Conservation (phyloP, 2,888 invertebrate species). For the Hirtodrosophila cameraria region DNA sequence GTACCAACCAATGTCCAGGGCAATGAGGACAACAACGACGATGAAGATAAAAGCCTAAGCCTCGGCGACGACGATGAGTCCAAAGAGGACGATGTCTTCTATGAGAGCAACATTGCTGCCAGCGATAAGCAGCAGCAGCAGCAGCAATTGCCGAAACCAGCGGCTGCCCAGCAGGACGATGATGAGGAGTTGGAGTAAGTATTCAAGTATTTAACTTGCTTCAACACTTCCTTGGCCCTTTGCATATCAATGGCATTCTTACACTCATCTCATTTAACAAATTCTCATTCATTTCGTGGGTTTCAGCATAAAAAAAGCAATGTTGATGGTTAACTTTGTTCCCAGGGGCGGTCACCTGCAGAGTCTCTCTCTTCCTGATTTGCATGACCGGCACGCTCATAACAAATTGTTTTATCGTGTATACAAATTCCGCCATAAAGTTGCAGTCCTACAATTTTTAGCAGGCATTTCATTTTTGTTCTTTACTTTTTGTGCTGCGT, state of each 20-base stretch:
- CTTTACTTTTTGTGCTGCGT: conserved; percentile 25
- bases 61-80: conserved; percentile 78
- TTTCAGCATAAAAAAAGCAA: conserved; percentile 11
- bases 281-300: conserved; percentile 38
- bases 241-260: conserved; percentile 60
- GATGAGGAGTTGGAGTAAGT: conserved; percentile 86
- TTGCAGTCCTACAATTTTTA: conserved; percentile 57
- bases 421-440: conserved; percentile 71
- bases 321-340: conserved; percentile 21
- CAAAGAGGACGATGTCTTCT: conserved; percentile 89
- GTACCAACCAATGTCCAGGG: conserved; percentile 83
- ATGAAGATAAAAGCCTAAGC: conserved; percentile 86
- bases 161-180: conserved; percentile 83
- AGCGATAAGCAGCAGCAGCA: conserved; percentile 62
- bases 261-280: conserved; percentile 74
- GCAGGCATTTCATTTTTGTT: conserved; percentile 55
- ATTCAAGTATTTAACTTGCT: conserved; percentile 17
- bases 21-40: conserved; percentile 73
- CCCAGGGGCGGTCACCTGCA: conserved; percentile 21
- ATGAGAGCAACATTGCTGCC: conserved; percentile 89
- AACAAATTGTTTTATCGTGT: conserved; percentile 77
- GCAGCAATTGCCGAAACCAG: conserved; percentile 48
- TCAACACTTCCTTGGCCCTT: conserved; percentile 22
- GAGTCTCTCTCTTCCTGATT: conserved; percentile 27
- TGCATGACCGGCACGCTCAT: conserved; percentile 68